These are phyloP conservation scores for Thymelicus sylvestris DNA, from an alignment of 2,888 invertebrate genomes.

Conservation along the genomic window DNA sequence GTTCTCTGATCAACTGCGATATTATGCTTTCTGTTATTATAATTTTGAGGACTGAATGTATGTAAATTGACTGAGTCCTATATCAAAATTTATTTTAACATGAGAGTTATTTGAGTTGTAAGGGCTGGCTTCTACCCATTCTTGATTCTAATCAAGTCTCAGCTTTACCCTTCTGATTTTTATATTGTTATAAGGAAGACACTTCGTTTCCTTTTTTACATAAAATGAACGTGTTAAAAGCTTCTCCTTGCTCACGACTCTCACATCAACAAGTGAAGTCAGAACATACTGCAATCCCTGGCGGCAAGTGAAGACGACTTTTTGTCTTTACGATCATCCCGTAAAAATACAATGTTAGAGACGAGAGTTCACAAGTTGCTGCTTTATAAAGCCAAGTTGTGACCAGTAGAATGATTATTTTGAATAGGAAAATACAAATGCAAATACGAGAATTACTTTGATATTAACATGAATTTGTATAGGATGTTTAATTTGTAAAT, in stretches of 20 bases:
- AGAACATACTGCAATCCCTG: slow-evolving; percentile 27
- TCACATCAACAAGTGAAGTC: too few relatives aligned
- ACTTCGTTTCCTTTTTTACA: slow-evolving; percentile 5
- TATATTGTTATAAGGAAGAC: too few relatives aligned
- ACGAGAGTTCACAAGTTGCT: slow-evolving; percentile 37
- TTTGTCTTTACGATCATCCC: slow-evolving; percentile 42
- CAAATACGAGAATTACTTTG: not conserved
- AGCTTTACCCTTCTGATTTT: too few relatives aligned
- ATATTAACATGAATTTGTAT: not conserved
- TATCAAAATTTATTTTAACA: too few relatives aligned
- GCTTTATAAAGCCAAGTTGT: slow-evolving; percentile 33
- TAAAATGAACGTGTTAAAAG: slow-evolving; percentile 37
- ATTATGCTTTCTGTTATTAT: too few relatives aligned
- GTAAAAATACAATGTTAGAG: slow-evolving; percentile 47
- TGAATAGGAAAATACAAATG: not conserved
- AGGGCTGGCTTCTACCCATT: too few relatives aligned
- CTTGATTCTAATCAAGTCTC: too few relatives aligned
- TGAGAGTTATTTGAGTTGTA: too few relatives aligned
- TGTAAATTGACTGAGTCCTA: too few relatives aligned
- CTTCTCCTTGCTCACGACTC: slow-evolving; percentile 17
- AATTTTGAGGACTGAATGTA: too few relatives aligned
- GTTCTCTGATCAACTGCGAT: too few relatives aligned
- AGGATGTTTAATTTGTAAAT: not conserved
- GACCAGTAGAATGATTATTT: slow-evolving; percentile 9
- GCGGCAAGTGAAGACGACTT: slow-evolving; percentile 28